Conservation (phyloP, 1,140 invertebrate genomes). For the Bactericera cockerelli region DNA sequence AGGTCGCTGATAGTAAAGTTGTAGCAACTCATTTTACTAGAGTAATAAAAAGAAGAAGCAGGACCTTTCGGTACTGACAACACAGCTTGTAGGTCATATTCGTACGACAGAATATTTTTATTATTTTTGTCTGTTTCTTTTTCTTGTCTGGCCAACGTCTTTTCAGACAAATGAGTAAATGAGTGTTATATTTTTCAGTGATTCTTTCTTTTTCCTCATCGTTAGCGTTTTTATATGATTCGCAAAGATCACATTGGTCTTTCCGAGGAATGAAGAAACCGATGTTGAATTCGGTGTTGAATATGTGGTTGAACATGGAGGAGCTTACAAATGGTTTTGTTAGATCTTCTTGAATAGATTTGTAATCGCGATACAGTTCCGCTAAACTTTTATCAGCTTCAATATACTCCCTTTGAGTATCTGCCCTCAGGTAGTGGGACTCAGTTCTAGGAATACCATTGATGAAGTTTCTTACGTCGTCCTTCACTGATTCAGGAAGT, state of each 20-base stretch:
- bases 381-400: conserved; percentile 11
- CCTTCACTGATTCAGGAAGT: neutral
- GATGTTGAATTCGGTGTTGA: conserved; percentile 12
- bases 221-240: no score
- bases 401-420: conserved; percentile 4
- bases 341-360: neutral
- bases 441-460: conserved; percentile 11
- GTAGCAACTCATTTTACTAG: no score
- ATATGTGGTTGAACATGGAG: conserved; percentile 6
- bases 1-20: no score
- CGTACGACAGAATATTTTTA: no score
- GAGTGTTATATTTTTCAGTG: no score
- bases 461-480: conserved; percentile 7
- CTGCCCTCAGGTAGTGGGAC: conserved; percentile 8
- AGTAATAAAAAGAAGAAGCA: no score
- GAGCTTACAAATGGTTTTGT: conserved; percentile 4
- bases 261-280: conserved; percentile 10
- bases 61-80: no score
- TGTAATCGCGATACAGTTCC: conserved; percentile 11
- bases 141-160: no score
- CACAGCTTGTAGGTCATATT: no score
- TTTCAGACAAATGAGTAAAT: no score
- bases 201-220: no score
- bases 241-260: conserved; percentile 6
- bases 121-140: no score